phyloP scores from a whole-genome alignment of 2,113 vertebrate genomes.

The Opisthocomus hoazin region DNA sequence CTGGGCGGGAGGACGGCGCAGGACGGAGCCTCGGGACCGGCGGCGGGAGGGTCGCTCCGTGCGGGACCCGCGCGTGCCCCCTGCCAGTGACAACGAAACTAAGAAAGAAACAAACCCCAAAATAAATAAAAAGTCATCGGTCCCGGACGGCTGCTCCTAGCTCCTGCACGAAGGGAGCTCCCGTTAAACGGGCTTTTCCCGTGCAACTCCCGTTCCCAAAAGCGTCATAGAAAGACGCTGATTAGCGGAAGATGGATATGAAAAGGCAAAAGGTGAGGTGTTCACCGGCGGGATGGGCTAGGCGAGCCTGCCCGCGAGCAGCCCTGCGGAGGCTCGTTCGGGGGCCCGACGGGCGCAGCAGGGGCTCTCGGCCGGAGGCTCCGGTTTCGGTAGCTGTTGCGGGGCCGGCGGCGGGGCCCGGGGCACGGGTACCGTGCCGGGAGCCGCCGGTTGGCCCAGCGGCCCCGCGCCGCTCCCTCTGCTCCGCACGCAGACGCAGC shows the following conservation, averaged over 20 bases:
- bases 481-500: no score
- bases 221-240: not conserved
- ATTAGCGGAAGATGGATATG: not conserved
- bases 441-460: not conserved
- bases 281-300: not conserved
- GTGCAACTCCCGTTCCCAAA: not conserved
- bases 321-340: not conserved
- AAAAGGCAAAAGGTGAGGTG: not conserved
- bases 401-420: not conserved
- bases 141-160: not conserved
- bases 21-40: not conserved
- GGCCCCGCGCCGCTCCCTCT: not conserved
- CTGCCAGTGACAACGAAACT: not conserved
- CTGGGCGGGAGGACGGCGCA: no score
- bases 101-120: not conserved
- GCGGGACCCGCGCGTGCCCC: no score
- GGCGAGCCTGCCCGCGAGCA: not conserved
- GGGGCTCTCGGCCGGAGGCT: not conserved
- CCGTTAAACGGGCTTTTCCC: not conserved
- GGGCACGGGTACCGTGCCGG: not conserved
- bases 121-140: no score
- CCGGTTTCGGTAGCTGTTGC: not conserved
- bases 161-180: not conserved
- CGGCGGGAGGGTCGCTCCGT: not conserved
- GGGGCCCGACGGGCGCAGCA: not conserved